Evolutionary conservation across 2,113 vertebrate genomes (phyloP).

Genomic region (Cariama cristata): DNA sequence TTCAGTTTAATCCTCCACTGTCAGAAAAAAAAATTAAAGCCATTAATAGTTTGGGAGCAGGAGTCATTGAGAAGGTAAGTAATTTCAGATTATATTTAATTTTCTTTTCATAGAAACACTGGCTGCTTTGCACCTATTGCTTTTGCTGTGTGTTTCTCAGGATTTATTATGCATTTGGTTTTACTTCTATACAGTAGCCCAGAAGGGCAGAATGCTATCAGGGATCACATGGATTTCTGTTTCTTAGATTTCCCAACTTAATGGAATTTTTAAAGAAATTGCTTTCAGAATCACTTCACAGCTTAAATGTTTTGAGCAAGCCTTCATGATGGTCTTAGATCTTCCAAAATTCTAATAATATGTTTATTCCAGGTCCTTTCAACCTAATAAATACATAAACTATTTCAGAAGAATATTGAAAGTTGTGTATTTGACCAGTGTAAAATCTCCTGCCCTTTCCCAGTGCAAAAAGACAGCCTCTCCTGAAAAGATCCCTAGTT

Average conservation of each 20-base stretch:
- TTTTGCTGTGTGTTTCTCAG: neutral
- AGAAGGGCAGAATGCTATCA: neutral
- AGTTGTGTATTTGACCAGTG: neutral
- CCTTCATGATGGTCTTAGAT: neutral
- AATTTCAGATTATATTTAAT: neutral
- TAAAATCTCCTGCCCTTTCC: neutral
- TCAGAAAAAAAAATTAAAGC: conserved; percentile 96
- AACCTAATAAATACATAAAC: neutral
- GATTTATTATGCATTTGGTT: neutral
- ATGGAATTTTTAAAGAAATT: neutral
- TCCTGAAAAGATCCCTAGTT: neutral
- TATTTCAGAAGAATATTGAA: neutral
- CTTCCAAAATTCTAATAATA: neutral
- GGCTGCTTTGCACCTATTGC: neutral
- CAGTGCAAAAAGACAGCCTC: neutral
- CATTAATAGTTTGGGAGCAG: conserved; percentile 92
- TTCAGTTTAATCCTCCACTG: conserved; percentile 89
- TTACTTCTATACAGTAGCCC: neutral
- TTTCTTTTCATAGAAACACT: neutral
- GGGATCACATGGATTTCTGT: neutral
- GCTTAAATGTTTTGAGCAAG: neutral
- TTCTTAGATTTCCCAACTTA: neutral
- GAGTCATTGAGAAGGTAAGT: conserved; percentile 94
- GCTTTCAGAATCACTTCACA: neutral
- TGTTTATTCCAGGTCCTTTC: neutral